phyloP scores from a whole-genome alignment of 2,888 invertebrate genomes.

The Podotricha telesiphe region DNA sequence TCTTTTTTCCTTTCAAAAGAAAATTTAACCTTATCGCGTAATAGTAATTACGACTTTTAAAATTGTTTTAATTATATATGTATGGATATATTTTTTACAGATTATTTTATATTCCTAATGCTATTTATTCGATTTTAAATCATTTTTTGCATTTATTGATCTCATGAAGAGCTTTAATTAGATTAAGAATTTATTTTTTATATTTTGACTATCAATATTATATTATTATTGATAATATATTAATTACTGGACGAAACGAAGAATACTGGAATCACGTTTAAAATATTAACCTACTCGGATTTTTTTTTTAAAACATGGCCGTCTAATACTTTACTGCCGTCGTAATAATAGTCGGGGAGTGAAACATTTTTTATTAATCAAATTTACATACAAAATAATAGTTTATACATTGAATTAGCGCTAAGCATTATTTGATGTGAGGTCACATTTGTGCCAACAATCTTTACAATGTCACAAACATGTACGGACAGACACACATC shows the following conservation, averaged over 20 bases:
- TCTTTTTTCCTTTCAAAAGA: no score
- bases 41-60: no score
- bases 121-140: background rate
- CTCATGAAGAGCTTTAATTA: constrained; percentile 5
- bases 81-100: background rate
- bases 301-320: no score
- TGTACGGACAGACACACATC: constrained; percentile 17
- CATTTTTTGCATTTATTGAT: background rate
- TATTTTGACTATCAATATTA: no score
- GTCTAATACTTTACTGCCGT: no score
- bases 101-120: background rate
- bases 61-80: no score
- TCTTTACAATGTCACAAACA: no score
- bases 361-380: constrained; percentile 57
- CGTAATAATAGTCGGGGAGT: constrained; percentile 31
- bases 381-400: constrained; percentile 76
- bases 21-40: no score
- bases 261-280: background rate
- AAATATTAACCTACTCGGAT: no score
- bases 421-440: constrained; percentile 53
- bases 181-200: background rate
- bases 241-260: background rate
- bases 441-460: constrained; percentile 58
- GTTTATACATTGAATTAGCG: constrained; percentile 66
- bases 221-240: constrained; percentile 1